Evolutionary conservation across 1,140 invertebrate genomes (phyloP), one percentile per base, ranked within the genome.

Genomic region (Eubasilissa regina): DNA sequence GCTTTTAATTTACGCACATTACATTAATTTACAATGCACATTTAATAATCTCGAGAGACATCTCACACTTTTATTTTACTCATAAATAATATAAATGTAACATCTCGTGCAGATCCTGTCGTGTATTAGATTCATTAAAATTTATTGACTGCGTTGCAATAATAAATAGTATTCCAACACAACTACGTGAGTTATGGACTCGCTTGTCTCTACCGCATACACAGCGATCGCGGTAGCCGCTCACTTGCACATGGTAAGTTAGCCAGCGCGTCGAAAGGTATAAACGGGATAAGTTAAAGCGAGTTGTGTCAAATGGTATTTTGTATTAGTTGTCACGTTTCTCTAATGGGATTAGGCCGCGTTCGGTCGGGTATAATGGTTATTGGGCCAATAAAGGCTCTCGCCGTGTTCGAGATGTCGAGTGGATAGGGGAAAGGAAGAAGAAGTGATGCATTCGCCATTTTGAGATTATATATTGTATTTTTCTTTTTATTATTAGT

Each of bases 171-270:
- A 43, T 74, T 51, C 44, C 48, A 15, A 21, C 17, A 56, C 48
- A 78, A 70, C 45, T 56, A 17, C 48, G 74, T 79, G 77, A 74
- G 48, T 74, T 79, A 79, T 79, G 77, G 43, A 79, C 77, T 74
- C 17, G 17, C 45, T 68, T 51, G 48, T 51, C n/a, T 51, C n/a
- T 15, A 35, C n/a, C n/a, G n/a, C n/a, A n/a, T n/a, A n/a, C 25
- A 35, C 25, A 35, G 6, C 6, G 25, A 35, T 35, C 6, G 25
- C 25, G 6, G 25, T 35, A 35, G 25, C 25, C 6, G n/a, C n/a
- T n/a, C n/a, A 35, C 25, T 35, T 6, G 25, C 6, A 6, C 25
- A 1, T 35, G 6, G 25, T 35, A 35, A 35, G 1, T 1, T 35
- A 35, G 25, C 25, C 25, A 35, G 6, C 6, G 1, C 6, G 25